These are phyloP conservation scores for Mesorhabditis sp. DNA, from an alignment of 2,888 invertebrate species.

Conservation along the genomic window DNA sequence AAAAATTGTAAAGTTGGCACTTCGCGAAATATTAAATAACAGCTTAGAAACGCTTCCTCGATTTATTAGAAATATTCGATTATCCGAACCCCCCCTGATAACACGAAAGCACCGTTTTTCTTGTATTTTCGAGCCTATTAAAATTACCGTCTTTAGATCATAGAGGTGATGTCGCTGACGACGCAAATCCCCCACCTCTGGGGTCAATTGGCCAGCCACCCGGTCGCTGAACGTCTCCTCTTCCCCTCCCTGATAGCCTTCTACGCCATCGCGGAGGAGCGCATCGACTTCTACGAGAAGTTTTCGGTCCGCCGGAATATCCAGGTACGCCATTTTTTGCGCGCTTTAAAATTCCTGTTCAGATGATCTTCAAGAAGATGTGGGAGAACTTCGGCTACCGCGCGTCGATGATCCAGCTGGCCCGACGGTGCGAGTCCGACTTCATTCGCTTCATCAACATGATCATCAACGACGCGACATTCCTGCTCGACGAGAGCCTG, in stretches of 20 bases:
- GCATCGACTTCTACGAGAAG: slow-evolving; percentile 92
- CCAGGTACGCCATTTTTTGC: slow-evolving; percentile 66
- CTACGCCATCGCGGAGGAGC: slow-evolving; percentile 71
- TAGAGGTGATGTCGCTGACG: slow-evolving; percentile 36
- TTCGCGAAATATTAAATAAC: too few species aligned
- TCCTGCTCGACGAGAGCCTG: slow-evolving; percentile 87
- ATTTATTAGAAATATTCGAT: too few species aligned
- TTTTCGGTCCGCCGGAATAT: slow-evolving; percentile 97
- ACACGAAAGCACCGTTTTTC: too few species aligned
- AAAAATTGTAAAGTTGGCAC: too few species aligned
- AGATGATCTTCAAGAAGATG: slow-evolving; percentile 75
- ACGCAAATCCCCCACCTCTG: slow-evolving; percentile 18
- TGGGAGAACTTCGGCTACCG: slow-evolving; percentile 86
- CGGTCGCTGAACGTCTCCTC: slow-evolving; percentile 75
- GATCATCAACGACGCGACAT: slow-evolving; percentile 94
- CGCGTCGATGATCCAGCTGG: slow-evolving; percentile 82
- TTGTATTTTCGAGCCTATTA: too few species aligned
- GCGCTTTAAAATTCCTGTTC: neutral
- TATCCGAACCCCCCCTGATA: too few species aligned
- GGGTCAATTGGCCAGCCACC: slow-evolving; percentile 55
- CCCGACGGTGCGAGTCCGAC: slow-evolving; percentile 60
- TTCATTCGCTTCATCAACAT: slow-evolving; percentile 92
- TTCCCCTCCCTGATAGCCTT: slow-evolving; percentile 93
- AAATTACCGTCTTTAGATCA: slow-evolving; percentile 26
- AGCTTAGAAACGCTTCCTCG: too few species aligned